phyloP scores from a whole-genome alignment of 37 sponge, comb jelly and placozoan genomes.

The Dysidea cf. avara region DNA sequence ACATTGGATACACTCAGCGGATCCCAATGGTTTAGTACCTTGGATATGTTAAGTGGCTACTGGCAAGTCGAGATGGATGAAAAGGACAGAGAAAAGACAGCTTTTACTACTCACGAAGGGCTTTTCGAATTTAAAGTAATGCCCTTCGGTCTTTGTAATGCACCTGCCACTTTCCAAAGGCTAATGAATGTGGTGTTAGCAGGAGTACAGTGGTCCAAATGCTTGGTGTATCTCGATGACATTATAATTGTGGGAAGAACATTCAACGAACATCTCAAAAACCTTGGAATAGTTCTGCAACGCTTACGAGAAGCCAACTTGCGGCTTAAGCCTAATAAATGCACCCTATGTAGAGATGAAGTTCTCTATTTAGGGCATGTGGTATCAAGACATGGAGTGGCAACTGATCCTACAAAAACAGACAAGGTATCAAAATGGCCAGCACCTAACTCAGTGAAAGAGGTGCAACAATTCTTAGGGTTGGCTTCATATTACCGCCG shows the following conservation, averaged over 20 bases:
- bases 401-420: constrained; percentile 24
- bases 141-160: constrained; percentile 47
- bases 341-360: constrained; percentile 2
- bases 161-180: constrained; percentile 47
- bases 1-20: constrained; percentile 19
- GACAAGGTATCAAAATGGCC: constrained; percentile 13
- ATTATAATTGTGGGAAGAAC: constrained; percentile 16
- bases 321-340: constrained; percentile 35
- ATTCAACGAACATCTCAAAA: constrained; percentile 17
- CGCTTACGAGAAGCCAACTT: constrained; percentile 25
- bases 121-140: constrained; percentile 21
- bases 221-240: constrained; percentile 43
- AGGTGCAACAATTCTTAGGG: constrained; percentile 33
- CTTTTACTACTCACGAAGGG: constrained; percentile 11
- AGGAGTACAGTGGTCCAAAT: constrained; percentile 10
- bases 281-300: constrained; percentile 12
- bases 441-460: neutral
- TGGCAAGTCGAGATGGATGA: constrained; percentile 32
- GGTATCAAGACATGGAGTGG: constrained; percentile 11
- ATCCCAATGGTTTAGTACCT: constrained; percentile 10
- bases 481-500: constrained; percentile 28
- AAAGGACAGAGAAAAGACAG: constrained; percentile 26
- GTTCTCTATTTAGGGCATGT: constrained; percentile 29
- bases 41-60: constrained; percentile 24
- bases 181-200: constrained; percentile 30